Conservation (phyloP, 2,797 vertebrate genomes). For the Valencia hispanica region DNA sequence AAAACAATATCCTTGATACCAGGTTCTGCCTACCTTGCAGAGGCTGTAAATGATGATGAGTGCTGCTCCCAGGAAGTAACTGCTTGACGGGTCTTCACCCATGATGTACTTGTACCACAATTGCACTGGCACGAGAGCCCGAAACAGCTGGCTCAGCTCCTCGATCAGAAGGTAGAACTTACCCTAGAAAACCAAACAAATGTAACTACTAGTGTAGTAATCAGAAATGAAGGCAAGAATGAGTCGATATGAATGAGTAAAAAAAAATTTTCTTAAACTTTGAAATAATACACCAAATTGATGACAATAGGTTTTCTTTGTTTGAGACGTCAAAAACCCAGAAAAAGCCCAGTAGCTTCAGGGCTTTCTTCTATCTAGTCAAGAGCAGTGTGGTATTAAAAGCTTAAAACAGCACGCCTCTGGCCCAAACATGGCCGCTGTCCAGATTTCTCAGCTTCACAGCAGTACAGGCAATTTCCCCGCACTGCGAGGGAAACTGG, state of each 20-base stretch:
- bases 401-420: constrained; percentile 76
- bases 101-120: constrained; percentile 99
- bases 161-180: constrained; percentile 97
- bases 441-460: constrained; percentile 75
- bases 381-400: constrained; percentile 74
- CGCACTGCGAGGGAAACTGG: constrained; percentile 78
- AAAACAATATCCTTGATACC: background rate
- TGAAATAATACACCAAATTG: constrained; percentile 9
- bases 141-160: constrained; percentile 97
- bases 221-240: background rate
- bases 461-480: constrained; percentile 73
- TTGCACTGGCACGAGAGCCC: constrained; percentile 95
- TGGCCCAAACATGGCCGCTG: constrained; percentile 72
- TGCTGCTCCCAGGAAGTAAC: constrained; percentile 92
- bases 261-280: background rate
- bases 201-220: constrained; percentile 1
- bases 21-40: constrained; percentile 86
- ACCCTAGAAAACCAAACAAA: constrained; percentile 80
- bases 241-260: constrained; percentile 2
- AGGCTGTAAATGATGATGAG: constrained; percentile 96
- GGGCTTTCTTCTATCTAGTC: constrained; percentile 74
- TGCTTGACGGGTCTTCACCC: constrained; percentile 92
- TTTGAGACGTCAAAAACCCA: constrained; percentile 47
- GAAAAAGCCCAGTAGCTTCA: constrained; percentile 46
- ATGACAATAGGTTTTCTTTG: constrained; percentile 34